Percentiles rank a stretch among this genome's conserved stretches.
These are phyloP conservation scores for Sitophilus oryzae DNA, from an alignment of 1,140 invertebrate species.

Conservation along the genomic window DNA sequence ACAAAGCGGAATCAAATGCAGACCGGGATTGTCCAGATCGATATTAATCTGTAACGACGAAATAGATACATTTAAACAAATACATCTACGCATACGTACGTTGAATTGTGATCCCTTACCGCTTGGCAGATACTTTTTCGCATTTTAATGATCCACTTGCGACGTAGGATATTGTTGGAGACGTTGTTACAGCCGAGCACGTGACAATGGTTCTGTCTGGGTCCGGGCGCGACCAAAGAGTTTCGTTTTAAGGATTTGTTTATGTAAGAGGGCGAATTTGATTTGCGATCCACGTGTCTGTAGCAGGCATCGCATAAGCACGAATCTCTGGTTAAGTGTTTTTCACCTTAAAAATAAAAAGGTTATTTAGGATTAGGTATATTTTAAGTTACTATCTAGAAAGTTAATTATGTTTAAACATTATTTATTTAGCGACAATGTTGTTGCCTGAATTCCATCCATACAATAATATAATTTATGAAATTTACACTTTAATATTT, in stretches of 20 bases:
- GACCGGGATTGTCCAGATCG: constrained; percentile 52
- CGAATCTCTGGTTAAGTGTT: constrained; percentile 70
- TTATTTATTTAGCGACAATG: neutral
- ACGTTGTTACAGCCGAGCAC: constrained; percentile 56
- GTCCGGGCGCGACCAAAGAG: constrained; percentile 37
- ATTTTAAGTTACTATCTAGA: neutral
- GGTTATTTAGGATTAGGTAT: neutral
- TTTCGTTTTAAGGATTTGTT: constrained; percentile 38
- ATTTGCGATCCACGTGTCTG: constrained; percentile 72
- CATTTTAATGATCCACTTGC: constrained; percentile 73
- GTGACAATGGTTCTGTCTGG: constrained; percentile 50
- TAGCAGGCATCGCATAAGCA: constrained; percentile 81
- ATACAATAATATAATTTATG: too few relatives aligned
- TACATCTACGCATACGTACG: constrained; percentile 23
- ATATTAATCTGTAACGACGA: constrained; percentile 54
- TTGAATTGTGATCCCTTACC: constrained; percentile 44
- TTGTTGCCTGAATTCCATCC: too few relatives aligned
- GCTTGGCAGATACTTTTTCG: constrained; percentile 64
- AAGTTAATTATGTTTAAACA: neutral
- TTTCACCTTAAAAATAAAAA: constrained; percentile 56
- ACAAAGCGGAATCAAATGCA: constrained; percentile 59
- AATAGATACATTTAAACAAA: constrained; percentile 21
- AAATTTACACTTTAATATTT: too few relatives aligned
- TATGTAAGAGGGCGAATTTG: constrained; percentile 57
- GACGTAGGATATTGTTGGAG: constrained; percentile 62